A percentile compares a stretch with the other conserved stretches of the same genome.
Conservation (phyloP, 2,888 invertebrate genomes). For the Aporophyla nigra region DNA sequence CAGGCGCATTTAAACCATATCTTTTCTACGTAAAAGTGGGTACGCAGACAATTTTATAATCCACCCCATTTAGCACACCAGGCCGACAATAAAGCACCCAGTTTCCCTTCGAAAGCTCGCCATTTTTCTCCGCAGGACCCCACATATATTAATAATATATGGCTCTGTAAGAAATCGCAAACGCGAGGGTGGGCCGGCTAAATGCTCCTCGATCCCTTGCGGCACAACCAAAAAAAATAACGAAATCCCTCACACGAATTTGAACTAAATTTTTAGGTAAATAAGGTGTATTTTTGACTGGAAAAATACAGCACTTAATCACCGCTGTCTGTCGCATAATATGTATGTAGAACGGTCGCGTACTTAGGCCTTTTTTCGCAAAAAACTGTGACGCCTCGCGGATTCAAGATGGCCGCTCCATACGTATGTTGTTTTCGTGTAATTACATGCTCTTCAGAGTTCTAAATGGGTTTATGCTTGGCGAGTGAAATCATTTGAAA, state of each 20-base stretch:
- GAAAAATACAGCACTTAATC: slow-evolving; percentile 80
- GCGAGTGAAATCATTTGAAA: slow-evolving; percentile 63
- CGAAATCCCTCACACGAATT: slow-evolving; percentile 58
- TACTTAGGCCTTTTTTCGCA: slow-evolving; percentile 87
- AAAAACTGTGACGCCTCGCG: slow-evolving; percentile 86
- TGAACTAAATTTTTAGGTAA: slow-evolving; percentile 52
- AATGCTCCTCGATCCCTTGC: slow-evolving; percentile 85
- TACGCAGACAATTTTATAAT: slow-evolving; percentile 55
- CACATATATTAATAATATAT: slow-evolving; percentile 88
- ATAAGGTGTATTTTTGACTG: slow-evolving; percentile 71
- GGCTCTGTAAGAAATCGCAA: slow-evolving; percentile 89
- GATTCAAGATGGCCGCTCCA: slow-evolving; percentile 84
- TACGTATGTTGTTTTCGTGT: slow-evolving; percentile 73
- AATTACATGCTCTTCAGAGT: slow-evolving; percentile 72
- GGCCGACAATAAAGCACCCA: slow-evolving; percentile 78
- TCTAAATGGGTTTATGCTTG: slow-evolving; percentile 61
- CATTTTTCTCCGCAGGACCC: slow-evolving; percentile 83
- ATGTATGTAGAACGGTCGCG: slow-evolving; percentile 85
- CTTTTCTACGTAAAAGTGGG: slow-evolving; percentile 35
- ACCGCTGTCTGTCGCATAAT: slow-evolving; percentile 85
- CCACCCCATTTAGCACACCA: slow-evolving; percentile 64
- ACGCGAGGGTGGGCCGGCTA: slow-evolving; percentile 83
- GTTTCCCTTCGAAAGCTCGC: slow-evolving; percentile 80
- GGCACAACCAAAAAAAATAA: slow-evolving; percentile 78
- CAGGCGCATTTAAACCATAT: slow-evolving; percentile 14